A percentile compares a stretch with the other conserved stretches of the same genome.
These are phyloP conservation scores for Zaprionus capensis DNA, from an alignment of 1,140 invertebrate species.

Conservation along the genomic window DNA sequence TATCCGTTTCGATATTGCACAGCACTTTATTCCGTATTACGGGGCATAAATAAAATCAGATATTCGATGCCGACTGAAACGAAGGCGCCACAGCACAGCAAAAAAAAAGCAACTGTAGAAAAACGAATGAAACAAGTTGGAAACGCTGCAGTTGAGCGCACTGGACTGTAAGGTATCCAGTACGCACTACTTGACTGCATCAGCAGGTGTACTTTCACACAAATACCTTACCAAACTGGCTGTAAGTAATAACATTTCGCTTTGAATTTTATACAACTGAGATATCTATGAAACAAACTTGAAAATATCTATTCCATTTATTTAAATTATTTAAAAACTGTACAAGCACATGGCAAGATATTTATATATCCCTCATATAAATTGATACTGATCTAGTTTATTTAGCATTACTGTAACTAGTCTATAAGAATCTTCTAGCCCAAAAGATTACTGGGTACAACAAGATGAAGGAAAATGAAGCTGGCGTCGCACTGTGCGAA, in stretches of 20 bases:
- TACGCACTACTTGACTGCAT: background rate
- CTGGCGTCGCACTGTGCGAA: slow-evolving; percentile 24
- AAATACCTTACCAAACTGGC: background rate
- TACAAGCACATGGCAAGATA: no score
- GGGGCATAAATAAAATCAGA: slow-evolving; percentile 69
- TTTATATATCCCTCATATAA: no score
- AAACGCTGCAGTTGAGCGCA: slow-evolving; percentile 1
- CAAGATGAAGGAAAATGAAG: slow-evolving; percentile 6
- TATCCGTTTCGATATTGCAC: slow-evolving; percentile 66
- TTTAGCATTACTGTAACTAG: background rate
- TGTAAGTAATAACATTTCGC: background rate
- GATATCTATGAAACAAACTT: background rate
- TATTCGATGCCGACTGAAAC: slow-evolving; percentile 25
- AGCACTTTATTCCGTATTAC: slow-evolving; percentile 66
- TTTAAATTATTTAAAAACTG: background rate
- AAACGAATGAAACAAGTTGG: background rate
- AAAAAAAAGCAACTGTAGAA: slow-evolving; percentile 27
- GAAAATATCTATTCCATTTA: background rate
- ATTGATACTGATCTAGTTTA: background rate
- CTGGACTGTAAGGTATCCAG: background rate
- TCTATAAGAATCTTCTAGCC: background rate
- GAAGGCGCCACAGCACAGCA: slow-evolving; percentile 20
- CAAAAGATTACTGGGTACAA: background rate
- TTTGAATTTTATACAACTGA: background rate
- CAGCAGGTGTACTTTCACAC: background rate